phyloP scores from a whole-genome alignment of 2,113 vertebrate genomes.

The Struthidea cinerea region DNA sequence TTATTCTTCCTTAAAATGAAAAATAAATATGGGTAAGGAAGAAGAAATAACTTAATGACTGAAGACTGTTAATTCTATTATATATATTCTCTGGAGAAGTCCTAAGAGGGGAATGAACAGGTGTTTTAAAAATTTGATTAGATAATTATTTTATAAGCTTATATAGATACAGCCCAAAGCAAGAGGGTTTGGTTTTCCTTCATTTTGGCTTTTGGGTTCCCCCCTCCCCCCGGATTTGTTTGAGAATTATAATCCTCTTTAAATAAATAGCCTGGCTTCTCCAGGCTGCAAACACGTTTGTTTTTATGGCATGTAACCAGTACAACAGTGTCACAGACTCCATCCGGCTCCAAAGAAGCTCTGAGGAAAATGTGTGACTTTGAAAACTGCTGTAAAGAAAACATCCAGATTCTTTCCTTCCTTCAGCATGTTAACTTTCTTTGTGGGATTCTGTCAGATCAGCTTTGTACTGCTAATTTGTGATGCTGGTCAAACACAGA shows the following conservation, averaged over 20 bases:
- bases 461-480: not conserved
- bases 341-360: not conserved
- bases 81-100: not conserved
- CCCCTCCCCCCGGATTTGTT: not conserved
- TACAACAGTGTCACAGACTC: not conserved
- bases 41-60: not conserved
- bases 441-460: not conserved
- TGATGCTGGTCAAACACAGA: not conserved
- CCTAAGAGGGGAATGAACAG: not conserved
- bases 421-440: not conserved
- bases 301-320: not conserved
- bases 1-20: not conserved
- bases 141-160: not conserved
- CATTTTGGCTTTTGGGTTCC: not conserved
- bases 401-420: not conserved
- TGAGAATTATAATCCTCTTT: not conserved
- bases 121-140: not conserved
- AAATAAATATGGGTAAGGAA: not conserved
- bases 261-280: not conserved
- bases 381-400: conserved; percentile 27
- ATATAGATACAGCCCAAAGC: not conserved
- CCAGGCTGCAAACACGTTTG: not conserved
- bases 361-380: not conserved
- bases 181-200: not conserved
- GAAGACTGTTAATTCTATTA: not conserved